Evolutionary conservation across 2,888 invertebrate genomes (phyloP).

Genomic region (Agonum fuliginosum): DNA sequence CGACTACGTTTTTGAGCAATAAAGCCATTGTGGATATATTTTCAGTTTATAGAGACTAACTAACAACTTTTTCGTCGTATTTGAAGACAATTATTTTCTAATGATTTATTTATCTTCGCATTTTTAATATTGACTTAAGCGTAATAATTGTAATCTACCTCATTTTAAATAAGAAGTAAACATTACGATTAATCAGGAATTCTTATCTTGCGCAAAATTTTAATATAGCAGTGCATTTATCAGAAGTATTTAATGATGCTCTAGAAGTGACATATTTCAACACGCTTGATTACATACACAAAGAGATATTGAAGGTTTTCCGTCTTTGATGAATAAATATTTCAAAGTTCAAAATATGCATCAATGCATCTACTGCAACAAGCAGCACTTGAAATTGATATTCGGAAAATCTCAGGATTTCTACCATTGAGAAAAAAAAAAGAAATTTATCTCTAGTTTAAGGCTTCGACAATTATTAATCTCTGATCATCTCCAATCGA

Average conservation of each 20-base stretch:
- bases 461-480: no score
- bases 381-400: no score
- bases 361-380: no score
- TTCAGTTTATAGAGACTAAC: background rate
- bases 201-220: slow-evolving; percentile 3
- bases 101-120: background rate
- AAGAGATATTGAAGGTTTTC: background rate
- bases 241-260: background rate
- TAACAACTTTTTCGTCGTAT: slow-evolving; percentile 1
- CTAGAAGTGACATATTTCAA: background rate
- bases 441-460: no score
- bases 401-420: no score
- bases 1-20: background rate
- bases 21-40: background rate
- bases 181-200: no score
- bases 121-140: background rate
- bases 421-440: no score
- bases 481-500: no score
- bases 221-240: background rate
- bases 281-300: background rate
- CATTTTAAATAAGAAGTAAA: no score
- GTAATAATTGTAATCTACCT: background rate
- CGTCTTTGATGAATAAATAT: background rate
- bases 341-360: no score
- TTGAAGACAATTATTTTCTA: slow-evolving; percentile 16